Base-by-base conservation (phyloP, 1,140 invertebrate genomes). In the Goniozus legneri region DNA sequence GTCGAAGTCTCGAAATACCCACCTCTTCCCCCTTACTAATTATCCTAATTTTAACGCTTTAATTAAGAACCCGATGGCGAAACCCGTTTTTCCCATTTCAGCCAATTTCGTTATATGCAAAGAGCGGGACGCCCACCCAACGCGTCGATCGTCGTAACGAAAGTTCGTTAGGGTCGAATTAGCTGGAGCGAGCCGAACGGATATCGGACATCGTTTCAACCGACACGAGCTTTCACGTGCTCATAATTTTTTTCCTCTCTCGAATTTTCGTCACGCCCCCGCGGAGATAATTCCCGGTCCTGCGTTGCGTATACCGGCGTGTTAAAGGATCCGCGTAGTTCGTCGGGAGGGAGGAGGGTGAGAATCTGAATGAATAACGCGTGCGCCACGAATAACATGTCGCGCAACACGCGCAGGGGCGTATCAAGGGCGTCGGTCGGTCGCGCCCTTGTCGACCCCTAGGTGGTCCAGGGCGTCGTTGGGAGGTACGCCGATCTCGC, bases 381-480 rank as follows among this genome's bases (percentile, higher is more conserved):
- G 41, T 27, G 52, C 41, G 44, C 32, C 35, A 20, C 18, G 36
- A 36, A 51, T 58, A 31, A 43, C 19, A 43, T 50, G 47, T 50
- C 36, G 49, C 57, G 39, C 44, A 64, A 64, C 64, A 69, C 66
- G 64, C 63, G 63, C 56, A 58, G 60, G 56, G 66, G 64, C 66
- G 65, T 67, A 67, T 53, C 62, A 56, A 56, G 50, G 53, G 49
- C 50, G 53, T 39, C 33, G 45, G 46, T 47, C 38, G 54, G 44
- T n/a, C 56, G 68, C 69, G 67, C 69, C 69, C 66, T 52, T 52
- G 59, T 65, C 67, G 62, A 70, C 67, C 69, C 66, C 64, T 70
- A 70, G 67, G 66, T 71, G 67, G 66, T 70, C 62, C 65, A 60
- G 65, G 66, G 66, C 69, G 67, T 69, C 58, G 54, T 64, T 67